phyloP scores from a whole-genome alignment of 2,888 invertebrate genomes.

The Diaperis boleti region DNA sequence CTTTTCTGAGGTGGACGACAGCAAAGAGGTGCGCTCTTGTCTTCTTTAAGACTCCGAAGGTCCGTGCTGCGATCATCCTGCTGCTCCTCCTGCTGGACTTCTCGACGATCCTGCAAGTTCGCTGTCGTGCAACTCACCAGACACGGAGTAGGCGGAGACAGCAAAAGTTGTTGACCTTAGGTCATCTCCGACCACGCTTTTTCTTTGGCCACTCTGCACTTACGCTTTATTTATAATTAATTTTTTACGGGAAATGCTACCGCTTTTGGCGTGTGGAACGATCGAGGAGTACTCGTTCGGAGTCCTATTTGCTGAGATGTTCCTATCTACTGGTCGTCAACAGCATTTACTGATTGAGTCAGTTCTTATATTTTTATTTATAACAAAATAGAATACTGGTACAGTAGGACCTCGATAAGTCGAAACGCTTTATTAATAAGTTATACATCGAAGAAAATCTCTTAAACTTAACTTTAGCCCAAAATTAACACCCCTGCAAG shows the following conservation, averaged over 20 bases:
- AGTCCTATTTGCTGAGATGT: too few species aligned
- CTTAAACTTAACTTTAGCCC: too few species aligned
- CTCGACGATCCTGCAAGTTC: slow-evolving; percentile 51
- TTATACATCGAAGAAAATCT: too few species aligned
- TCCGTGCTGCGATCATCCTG: too few species aligned
- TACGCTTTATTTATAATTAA: slow-evolving; percentile 38
- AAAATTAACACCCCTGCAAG: too few species aligned
- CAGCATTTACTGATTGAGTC: too few species aligned
- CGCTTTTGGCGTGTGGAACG: background rate
- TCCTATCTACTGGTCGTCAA: too few species aligned
- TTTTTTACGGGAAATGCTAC: slow-evolving; percentile 19
- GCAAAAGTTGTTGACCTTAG: slow-evolving; percentile 67
- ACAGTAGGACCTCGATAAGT: too few species aligned
- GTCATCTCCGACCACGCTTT: slow-evolving; percentile 64
- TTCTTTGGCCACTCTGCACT: slow-evolving; percentile 56
- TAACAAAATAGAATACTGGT: too few species aligned
- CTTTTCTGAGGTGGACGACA: slow-evolving; percentile 54
- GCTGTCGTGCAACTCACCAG: slow-evolving; percentile 60
- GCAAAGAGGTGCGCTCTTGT: slow-evolving; percentile 40
- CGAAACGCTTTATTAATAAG: too few species aligned
- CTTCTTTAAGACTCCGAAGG: slow-evolving; percentile 41
- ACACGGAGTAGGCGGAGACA: slow-evolving; percentile 66
- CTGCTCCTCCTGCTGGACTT: slow-evolving; percentile 43
- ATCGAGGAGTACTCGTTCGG: too few species aligned
- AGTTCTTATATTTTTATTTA: too few species aligned